These are phyloP conservation scores for Netelia fuscicornis DNA, from an alignment of 2,888 invertebrate genomes.

Conservation along the genomic window DNA sequence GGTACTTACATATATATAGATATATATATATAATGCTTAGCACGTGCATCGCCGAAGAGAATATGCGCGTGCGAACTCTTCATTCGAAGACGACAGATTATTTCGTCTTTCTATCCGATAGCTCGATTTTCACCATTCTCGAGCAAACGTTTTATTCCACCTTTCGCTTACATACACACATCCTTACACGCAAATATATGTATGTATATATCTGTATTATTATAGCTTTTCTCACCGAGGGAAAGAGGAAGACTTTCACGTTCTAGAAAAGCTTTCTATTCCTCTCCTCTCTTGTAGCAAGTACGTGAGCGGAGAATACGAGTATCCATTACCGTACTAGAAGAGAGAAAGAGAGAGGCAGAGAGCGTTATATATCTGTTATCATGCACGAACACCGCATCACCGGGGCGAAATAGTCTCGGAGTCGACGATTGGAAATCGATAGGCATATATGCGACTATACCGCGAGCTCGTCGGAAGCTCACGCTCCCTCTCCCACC, in stretches of 20 bases:
- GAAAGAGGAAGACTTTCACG: constrained; percentile 55
- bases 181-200: constrained; percentile 12
- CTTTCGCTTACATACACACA: constrained; percentile 10
- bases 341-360: constrained; percentile 21
- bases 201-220: constrained; percentile 30
- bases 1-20: constrained; percentile 14
- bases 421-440: constrained; percentile 72
- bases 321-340: constrained; percentile 67
- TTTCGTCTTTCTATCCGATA: constrained; percentile 66
- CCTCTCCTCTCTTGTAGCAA: constrained; percentile 58
- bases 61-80: constrained; percentile 56
- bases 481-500: constrained; percentile 21
- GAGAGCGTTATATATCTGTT: constrained; percentile 68
- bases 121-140: constrained; percentile 66
- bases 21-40: constrained; percentile 4
- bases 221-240: constrained; percentile 36
- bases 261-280: constrained; percentile 64
- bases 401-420: constrained; percentile 66
- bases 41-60: constrained; percentile 43
- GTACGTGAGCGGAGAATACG: constrained; percentile 66
- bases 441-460: constrained; percentile 66
- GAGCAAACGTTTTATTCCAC: constrained; percentile 52
- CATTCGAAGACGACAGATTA: constrained; percentile 66
- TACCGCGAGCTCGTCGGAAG: constrained; percentile 32
- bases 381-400: constrained; percentile 70